A percentile compares a stretch with the other conserved stretches of the same genome.
These are phyloP conservation scores for Sesia apiformis DNA, from an alignment of 2,888 invertebrate species.

Conservation along the genomic window DNA sequence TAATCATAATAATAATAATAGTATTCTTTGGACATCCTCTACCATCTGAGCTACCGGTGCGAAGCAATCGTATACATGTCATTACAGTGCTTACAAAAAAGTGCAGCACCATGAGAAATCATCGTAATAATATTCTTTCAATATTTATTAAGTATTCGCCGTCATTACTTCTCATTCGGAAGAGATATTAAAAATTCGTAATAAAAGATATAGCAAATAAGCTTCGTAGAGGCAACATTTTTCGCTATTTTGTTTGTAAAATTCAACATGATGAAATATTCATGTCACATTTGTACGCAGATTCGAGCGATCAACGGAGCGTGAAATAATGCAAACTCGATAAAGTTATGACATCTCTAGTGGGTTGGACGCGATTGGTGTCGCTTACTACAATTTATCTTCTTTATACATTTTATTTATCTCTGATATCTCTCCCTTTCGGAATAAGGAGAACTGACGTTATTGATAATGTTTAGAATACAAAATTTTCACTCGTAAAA, in stretches of 20 bases:
- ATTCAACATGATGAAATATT: constrained; percentile 52
- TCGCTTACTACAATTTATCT: constrained; percentile 27
- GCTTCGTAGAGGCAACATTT: constrained; percentile 8
- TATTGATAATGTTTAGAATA: neutral
- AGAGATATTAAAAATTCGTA: too few species aligned
- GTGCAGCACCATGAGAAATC: too few species aligned
- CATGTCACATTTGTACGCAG: constrained; percentile 59
- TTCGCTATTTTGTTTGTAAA: constrained; percentile 37
- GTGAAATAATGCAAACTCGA: constrained; percentile 67
- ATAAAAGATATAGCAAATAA: too few species aligned
- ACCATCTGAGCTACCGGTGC: too few species aligned
- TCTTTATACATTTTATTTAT: neutral
- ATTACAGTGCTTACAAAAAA: too few species aligned
- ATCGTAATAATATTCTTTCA: too few species aligned
- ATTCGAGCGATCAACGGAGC: constrained; percentile 53
- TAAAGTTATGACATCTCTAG: constrained; percentile 61
- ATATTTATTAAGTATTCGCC: too few species aligned
- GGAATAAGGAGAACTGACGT: neutral
- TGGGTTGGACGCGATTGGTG: constrained; percentile 33
- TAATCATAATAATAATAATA: too few species aligned
- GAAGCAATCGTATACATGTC: too few species aligned
- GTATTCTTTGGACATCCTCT: too few species aligned
- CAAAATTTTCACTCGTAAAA: too few species aligned
- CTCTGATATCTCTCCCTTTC: neutral
- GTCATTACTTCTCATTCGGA: too few species aligned